These are phyloP conservation scores for Drosophila robusta DNA, from an alignment of 2,888 invertebrate genomes.

Conservation along the genomic window DNA sequence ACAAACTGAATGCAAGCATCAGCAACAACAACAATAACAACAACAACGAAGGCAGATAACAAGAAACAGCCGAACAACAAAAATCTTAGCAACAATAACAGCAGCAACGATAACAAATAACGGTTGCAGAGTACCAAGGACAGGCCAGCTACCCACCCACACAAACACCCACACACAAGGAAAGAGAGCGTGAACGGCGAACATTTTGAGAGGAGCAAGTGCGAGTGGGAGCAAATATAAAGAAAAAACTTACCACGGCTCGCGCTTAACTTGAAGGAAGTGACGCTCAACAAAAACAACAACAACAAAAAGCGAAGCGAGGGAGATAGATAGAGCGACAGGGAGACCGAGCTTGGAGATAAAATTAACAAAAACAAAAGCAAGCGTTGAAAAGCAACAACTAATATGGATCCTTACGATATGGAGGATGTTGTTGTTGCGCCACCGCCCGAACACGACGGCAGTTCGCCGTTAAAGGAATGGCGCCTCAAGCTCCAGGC, in stretches of 20 bases:
- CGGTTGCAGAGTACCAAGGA: conserved; percentile 38
- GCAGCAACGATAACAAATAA: conserved; percentile 13
- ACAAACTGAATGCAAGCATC: conserved; percentile 30
- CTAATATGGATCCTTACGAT: conserved; percentile 79
- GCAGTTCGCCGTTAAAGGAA: conserved; percentile 82
- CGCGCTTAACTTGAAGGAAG: not conserved
- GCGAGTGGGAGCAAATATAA: conserved; percentile 7
- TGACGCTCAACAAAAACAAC: not conserved
- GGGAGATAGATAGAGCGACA: conserved; percentile 2
- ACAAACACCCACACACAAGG: not conserved
- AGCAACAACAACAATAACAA: conserved; percentile 2
- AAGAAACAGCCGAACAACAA: conserved; percentile 11
- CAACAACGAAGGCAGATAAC: conserved; percentile 3
- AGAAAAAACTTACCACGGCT: not conserved
- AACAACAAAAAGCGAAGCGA: not conserved
- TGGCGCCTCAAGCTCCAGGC: conserved; percentile 84
- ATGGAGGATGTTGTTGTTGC: conserved; percentile 81
- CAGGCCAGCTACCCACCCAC: conserved; percentile 25
- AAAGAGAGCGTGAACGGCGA: not conserved
- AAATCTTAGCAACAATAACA: conserved; percentile 2
- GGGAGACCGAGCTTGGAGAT: conserved; percentile 1
- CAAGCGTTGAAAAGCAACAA: conserved; percentile 2
- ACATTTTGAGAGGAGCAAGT: not conserved
- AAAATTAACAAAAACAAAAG: conserved; percentile 4
- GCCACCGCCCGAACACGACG: conserved; percentile 55